Percentiles rank a stretch among this genome's conserved stretches.
Evolutionary conservation across 1,140 invertebrate species (phyloP).

Genomic region (Batillaria attramentaria): DNA sequence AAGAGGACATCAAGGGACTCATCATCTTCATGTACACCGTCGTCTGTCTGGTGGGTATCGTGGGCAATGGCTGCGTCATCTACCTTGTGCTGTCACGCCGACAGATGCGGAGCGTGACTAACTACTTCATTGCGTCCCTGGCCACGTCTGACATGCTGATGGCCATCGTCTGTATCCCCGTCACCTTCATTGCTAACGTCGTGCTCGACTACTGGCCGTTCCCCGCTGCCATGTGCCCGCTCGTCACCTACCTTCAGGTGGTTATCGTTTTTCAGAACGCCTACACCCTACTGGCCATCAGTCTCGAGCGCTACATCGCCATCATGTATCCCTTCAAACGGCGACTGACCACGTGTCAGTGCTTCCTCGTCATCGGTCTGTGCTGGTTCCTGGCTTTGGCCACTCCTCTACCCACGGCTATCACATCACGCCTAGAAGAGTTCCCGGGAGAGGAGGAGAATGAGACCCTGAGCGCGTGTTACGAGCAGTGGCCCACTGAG

Average conservation of each 20-base stretch:
- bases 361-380: constrained; percentile 80
- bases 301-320: constrained; percentile 94
- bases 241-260: constrained; percentile 86
- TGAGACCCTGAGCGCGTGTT: constrained; percentile 44
- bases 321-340: constrained; percentile 90
- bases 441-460: constrained; percentile 6
- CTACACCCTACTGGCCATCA: constrained; percentile 95
- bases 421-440: constrained; percentile 74
- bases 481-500: constrained; percentile 60
- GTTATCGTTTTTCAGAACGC: constrained; percentile 97
- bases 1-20: constrained; percentile 46
- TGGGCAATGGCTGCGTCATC: constrained; percentile 93
- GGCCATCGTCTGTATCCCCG: constrained; percentile 92
- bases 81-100: constrained; percentile 85
- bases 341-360: constrained; percentile 81
- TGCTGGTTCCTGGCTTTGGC: constrained; percentile 86
- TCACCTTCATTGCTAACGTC: constrained; percentile 92
- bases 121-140: constrained; percentile 96
- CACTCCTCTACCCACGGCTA: constrained; percentile 85
- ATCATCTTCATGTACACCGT: constrained; percentile 64
- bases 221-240: constrained; percentile 91
- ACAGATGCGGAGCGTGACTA: constrained; percentile 93
- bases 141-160: constrained; percentile 96
- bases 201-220: constrained; percentile 91
- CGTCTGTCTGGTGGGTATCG: constrained; percentile 71